Conservation (phyloP, 2,797 vertebrate genomes). For the Myiothlypis chrysogaster region DNA sequence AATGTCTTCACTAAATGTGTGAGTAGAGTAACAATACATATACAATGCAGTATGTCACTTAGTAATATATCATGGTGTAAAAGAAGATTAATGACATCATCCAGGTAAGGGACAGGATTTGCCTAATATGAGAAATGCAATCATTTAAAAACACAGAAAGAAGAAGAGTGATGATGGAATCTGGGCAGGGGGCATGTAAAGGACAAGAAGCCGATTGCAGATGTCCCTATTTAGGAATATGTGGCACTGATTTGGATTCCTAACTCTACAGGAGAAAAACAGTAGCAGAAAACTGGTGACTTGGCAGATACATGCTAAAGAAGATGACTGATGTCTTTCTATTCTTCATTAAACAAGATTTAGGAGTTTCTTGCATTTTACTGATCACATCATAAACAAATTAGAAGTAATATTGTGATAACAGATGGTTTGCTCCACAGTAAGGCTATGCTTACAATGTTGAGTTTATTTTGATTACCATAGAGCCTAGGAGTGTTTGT, state of each 20-base stretch:
- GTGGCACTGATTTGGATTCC: neutral
- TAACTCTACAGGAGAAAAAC: neutral
- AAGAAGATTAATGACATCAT: conserved; percentile 74
- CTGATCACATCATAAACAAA: neutral
- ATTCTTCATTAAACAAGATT: conserved; percentile 8
- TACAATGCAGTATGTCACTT: conserved; percentile 58
- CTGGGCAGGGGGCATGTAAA: conserved; percentile 45
- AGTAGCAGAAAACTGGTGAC: neutral
- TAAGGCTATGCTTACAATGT: neutral
- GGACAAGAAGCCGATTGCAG: conserved; percentile 52
- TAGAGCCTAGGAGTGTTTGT: neutral
- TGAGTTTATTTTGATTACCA: neutral
- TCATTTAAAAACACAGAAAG: conserved; percentile 59
- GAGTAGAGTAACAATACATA: conserved; percentile 64
- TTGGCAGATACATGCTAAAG: neutral
- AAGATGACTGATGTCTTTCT: neutral
- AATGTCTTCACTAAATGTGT: conserved; percentile 49
- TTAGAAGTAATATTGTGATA: neutral
- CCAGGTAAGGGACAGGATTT: conserved; percentile 65
- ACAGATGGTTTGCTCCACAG: neutral
- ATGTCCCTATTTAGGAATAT: conserved; percentile 22
- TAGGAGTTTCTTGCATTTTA: neutral
- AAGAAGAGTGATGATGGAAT: conserved; percentile 51
- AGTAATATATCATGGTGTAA: conserved; percentile 66
- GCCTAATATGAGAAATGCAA: conserved; percentile 68